Base-by-base conservation (phyloP, 2,888 invertebrate genomes). In the Macrophya alboannulata region DNA sequence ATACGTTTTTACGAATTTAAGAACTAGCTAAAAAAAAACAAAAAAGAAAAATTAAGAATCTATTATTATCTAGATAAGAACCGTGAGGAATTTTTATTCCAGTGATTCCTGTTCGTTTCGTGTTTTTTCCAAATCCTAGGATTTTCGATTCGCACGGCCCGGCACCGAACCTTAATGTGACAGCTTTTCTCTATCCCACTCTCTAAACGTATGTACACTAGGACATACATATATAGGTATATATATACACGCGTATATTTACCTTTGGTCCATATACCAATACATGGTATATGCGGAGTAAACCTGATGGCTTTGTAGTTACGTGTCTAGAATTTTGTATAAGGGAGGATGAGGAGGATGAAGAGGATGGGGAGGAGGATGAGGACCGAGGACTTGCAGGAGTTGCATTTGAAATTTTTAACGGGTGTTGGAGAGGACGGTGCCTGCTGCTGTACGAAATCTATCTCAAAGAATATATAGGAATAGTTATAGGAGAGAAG, bases 321-420 rank as follows among this genome's bases (percentile, higher is more conserved):
- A 92, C 92, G 91, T 92, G 92, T 91, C 89, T 89, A 87, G 91
- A 90, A 91, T 92, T 90, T 88, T 89, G 87, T 45, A 74, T n/a
- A n/a, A 74, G 45, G n/a, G 17, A 17, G 45, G 1, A 72, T 3
- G 40, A 72, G 25, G 72, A 5, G 72, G 40, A 71, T 1, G 8
- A 45, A n/a, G 4, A n/a, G n/a, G n/a, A n/a, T n/a, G n/a, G n/a
- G n/a, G n/a, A 25, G 48, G 3, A 15, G n/a, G 71, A 6, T 21
- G 10, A 62, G 10, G 15, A 31, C 43, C 43, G 43, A 62, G 81
- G 59, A 62, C 81, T 31, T 68, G 37, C 68, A 68, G 68, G 68
- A 62, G 81, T 51, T 81, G 81, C 40, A 62, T 81, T 81, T 21
- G 81, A 81, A 81, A 62, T 62, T 81, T 81, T 81, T 81, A 81